phyloP scores from a whole-genome alignment of 92 coral and sea anemone genomes.

The Meandrina meandrites region DNA sequence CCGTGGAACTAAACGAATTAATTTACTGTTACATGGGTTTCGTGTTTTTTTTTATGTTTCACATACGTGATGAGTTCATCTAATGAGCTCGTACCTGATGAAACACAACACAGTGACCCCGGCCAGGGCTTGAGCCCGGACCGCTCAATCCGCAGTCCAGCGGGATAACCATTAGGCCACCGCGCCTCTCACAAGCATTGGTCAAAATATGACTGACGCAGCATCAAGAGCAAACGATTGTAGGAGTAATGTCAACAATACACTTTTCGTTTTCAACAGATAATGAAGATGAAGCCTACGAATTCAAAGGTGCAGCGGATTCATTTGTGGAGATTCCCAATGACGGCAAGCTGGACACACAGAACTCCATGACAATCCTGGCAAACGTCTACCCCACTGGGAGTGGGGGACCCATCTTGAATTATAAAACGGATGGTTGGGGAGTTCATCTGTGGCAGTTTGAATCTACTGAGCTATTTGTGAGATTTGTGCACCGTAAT shows the following conservation, averaged over 20 bases:
- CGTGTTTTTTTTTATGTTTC: too few species aligned
- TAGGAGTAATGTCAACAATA: neutral
- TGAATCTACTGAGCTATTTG: slow-evolving; percentile 90
- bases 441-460: slow-evolving; percentile 99
- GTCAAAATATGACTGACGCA: neutral
- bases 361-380: slow-evolving; percentile 90
- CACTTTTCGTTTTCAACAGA: slow-evolving; percentile 20
- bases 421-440: slow-evolving; percentile 91
- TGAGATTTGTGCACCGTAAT: slow-evolving; percentile 90
- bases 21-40: neutral
- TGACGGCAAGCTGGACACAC: slow-evolving; percentile 81
- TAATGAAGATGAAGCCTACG: slow-evolving; percentile 82
- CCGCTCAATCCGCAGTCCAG: too few species aligned
- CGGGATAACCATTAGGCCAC: too few species aligned
- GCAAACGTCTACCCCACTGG: slow-evolving; percentile 95
- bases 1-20: too few species aligned
- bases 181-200: too few species aligned
- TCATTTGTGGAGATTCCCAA: slow-evolving; percentile 95
- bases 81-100: too few species aligned
- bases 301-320: slow-evolving; percentile 80
- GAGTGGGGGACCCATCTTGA: slow-evolving; percentile 90
- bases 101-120: too few species aligned
- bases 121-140: too few species aligned
- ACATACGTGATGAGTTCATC: too few species aligned
- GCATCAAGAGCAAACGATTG: neutral